Evolutionary conservation across 92 coral and sea anemone genomes (phyloP), one percentile per base, ranked within the genome.

Genomic region (Scolanthus callimorphus): DNA sequence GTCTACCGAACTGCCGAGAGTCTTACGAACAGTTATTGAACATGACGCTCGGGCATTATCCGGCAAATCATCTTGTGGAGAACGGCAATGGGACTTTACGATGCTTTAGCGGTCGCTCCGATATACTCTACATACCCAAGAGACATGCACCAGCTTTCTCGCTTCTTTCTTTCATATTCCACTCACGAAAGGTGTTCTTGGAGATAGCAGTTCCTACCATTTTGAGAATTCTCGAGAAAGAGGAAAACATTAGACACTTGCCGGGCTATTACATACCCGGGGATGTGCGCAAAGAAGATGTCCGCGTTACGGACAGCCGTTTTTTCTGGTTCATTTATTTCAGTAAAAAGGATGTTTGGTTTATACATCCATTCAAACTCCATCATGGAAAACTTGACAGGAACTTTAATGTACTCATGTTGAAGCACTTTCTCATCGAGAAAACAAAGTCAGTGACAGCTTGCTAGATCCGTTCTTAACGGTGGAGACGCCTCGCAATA

Each of bases 181-280:
- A 77, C 49, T 39, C 79, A 17, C 67, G 65, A 24, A 58, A 69
- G 17, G 95, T 86, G 13, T 82, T 87, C 57, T 60, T 87, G 15
- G 95, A 87, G 48, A 87, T 87, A 50, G 90, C 95, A 2, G 75
- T 87, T 3, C 95, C 95, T 0, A 87, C 95, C 0, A 87, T 87
- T 2, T 27, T 82, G 51, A 78, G 95, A 3, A 60, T 87, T 19
- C 52, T 87, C 4, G 90, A 82, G 17, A 60, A 46, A 25, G 62
- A 60, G 34, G 43, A 67, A n/a, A 68, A 87, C 20, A 87, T 82
- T 9, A 63, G 39, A 6, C 82, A 68, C 11, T 48, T 87, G 27
- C 65, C 83, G 12, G 95, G 95, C 0, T 82, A 73, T 39, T 87
- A 87, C 54, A 78, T 87, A 13, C 83, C 90, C 11, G 95, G n/a